Base-by-base conservation (phyloP, 1,140 invertebrate genomes). In the Zophobas morio region DNA sequence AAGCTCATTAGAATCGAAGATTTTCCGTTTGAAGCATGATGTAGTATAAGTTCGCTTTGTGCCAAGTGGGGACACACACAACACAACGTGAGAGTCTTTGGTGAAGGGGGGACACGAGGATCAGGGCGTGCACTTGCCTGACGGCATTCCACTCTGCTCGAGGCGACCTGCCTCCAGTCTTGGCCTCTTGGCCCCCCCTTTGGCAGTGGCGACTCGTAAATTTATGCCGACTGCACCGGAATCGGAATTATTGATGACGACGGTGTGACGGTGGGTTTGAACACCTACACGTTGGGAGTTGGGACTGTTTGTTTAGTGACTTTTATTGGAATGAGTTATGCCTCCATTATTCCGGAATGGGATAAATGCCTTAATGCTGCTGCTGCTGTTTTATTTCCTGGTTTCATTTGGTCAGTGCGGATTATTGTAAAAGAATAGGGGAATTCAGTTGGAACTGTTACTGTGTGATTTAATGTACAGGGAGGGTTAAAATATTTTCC, bases 111-210 rank as follows among this genome's bases (percentile, higher is more conserved):
- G 66, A 75, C 54, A 33, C 51, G 37, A 20, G n/a, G 66, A 74
- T 60, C 78, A 80, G 81, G 81, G 80, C 78, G 81, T 80, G 81
- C 81, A 82, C 81, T 79, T 81, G 80, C 81, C 81, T 78, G 81
- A 82, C 81, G 81, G 81, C 81, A 82, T 82, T 82, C 81, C 79
- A 70, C 79, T 78, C 51, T 73, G 81, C 80, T 82, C 60, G 75
- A 77, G 80, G 80, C 80, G 49, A 79, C 79, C 76, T 78, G 77
- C 80, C 80, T 78, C 75, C 49, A 79, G 80, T 76, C 75, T 32
- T 66, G 51, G 53, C 70, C 79, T 46, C 76, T 77, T 46, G 54
- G 70, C 32, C 70, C 70, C 60, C 70, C 70, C 39, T 42, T 66
- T 37, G 54, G 60, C 60, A 66, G 60, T 66, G 60, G 60, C 60